Percentiles rank a stretch among this genome's conserved stretches.
Conservation (phyloP, 2,888 invertebrate genomes). For the Xestoiulus laeticollis region DNA sequence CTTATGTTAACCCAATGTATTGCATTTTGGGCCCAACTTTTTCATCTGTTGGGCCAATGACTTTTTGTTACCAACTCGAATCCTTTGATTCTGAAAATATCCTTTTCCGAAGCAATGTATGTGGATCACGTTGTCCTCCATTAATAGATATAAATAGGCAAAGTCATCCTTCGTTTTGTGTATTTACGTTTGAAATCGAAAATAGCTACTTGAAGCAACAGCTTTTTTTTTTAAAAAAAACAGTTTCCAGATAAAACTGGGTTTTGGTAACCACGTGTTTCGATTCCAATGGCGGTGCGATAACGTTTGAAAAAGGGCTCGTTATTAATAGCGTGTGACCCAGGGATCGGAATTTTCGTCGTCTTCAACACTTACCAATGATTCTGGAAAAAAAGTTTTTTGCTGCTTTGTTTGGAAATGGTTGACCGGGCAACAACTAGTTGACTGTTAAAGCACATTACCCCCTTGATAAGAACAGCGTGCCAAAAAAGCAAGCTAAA, state of each 20-base stretch:
- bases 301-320: background rate
- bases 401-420: background rate
- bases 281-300: background rate
- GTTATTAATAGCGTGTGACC: conserved; percentile 9
- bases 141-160: conserved; percentile 9
- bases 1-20: no score
- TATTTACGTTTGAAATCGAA: conserved; percentile 1
- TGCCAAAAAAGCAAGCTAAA: background rate
- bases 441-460: background rate
- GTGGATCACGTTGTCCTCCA: conserved; percentile 9
- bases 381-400: background rate
- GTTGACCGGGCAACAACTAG: conserved; percentile 9
- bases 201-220: background rate
- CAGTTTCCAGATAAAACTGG: background rate
- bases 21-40: no score
- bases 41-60: no score
- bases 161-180: conserved; percentile 9
- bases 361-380: background rate
- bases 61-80: background rate
- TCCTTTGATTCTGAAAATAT: conserved; percentile 1
- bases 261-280: background rate
- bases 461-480: background rate
- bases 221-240: background rate
- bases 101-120: background rate
- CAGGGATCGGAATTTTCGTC: background rate